A percentile compares a stretch with the other conserved stretches of the same genome.
These are phyloP conservation scores for Typhlichthys eigenmanni DNA, from an alignment of 2,797 vertebrate species.

Conservation along the genomic window DNA sequence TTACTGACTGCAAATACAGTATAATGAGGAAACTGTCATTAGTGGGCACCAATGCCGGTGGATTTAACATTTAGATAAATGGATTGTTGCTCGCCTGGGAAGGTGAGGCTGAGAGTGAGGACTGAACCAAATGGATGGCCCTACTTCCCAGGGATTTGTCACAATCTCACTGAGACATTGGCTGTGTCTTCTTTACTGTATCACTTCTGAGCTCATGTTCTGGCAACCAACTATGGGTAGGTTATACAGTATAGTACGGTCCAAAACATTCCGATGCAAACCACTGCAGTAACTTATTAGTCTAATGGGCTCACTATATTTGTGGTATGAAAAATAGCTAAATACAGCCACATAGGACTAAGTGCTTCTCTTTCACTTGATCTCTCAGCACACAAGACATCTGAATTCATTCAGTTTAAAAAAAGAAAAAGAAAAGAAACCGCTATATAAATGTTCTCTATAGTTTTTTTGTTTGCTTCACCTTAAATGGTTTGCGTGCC, in stretches of 20 bases:
- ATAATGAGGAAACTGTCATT: neutral
- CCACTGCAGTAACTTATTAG: too few species aligned
- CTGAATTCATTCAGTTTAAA: too few species aligned
- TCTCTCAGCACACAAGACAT: too few species aligned
- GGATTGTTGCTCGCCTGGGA: conserved; percentile 13
- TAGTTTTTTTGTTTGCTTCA: neutral
- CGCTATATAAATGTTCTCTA: too few species aligned
- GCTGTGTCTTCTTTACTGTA: conserved; percentile 33
- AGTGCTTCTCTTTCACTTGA: too few species aligned
- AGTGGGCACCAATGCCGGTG: conserved; percentile 11
- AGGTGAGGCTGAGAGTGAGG: conserved; percentile 14
- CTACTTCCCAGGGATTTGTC: conserved; percentile 45
- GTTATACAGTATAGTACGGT: too few species aligned
- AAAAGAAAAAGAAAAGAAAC: too few species aligned
- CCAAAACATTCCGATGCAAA: too few species aligned
- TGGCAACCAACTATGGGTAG: neutral
- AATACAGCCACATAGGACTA: neutral
- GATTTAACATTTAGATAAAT: conserved; percentile 39
- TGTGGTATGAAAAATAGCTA: neutral
- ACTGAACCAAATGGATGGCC: conserved; percentile 40
- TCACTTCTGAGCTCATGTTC: conserved; percentile 11
- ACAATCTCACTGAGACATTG: conserved; percentile 38
- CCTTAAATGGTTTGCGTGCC: conserved; percentile 1
- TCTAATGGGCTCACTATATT: conserved; percentile 5
- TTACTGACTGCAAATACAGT: neutral